Evolutionary conservation across 2,888 invertebrate genomes (phyloP).

Genomic region (Ceratothoa steindachneri): DNA sequence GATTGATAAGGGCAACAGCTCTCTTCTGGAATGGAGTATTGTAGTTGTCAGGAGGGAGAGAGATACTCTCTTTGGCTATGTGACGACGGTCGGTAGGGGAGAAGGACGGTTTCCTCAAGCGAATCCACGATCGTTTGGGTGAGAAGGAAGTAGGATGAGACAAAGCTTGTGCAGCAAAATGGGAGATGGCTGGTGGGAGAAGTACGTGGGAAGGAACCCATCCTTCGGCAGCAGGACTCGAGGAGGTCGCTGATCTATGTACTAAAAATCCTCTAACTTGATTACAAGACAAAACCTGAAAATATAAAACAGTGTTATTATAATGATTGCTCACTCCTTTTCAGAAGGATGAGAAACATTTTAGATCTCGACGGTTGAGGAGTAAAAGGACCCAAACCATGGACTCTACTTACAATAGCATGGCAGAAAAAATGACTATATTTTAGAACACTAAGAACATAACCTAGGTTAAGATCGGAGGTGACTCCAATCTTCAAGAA

Average conservation of each 20-base stretch:
- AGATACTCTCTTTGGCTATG: not conserved
- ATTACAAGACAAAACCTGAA: not conserved
- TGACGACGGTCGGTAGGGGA: not conserved
- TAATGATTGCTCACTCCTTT: too few species aligned
- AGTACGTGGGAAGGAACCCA: slow-evolving; percentile 36
- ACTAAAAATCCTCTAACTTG: slow-evolving; percentile 1
- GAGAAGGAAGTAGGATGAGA: slow-evolving; percentile 4
- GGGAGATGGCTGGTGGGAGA: slow-evolving; percentile 14
- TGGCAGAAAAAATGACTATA: too few species aligned
- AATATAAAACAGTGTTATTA: not conserved
- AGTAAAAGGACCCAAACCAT: too few species aligned
- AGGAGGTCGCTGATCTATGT: slow-evolving; percentile 8
- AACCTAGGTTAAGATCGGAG: too few species aligned
- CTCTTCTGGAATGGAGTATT: not conserved
- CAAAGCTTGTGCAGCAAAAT: not conserved
- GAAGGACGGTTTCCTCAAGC: slow-evolving; percentile 44
- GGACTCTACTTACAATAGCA: too few species aligned
- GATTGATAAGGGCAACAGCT: not conserved
- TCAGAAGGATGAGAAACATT: too few species aligned
- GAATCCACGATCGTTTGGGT: slow-evolving; percentile 38
- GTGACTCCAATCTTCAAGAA: too few species aligned
- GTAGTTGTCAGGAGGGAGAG: not conserved
- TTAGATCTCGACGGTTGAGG: too few species aligned
- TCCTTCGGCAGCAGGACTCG: slow-evolving; percentile 44
- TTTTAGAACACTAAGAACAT: too few species aligned